These are phyloP conservation scores for Lasioglossum zephyrum DNA, from an alignment of 2,888 invertebrate species.

Conservation along the genomic window DNA sequence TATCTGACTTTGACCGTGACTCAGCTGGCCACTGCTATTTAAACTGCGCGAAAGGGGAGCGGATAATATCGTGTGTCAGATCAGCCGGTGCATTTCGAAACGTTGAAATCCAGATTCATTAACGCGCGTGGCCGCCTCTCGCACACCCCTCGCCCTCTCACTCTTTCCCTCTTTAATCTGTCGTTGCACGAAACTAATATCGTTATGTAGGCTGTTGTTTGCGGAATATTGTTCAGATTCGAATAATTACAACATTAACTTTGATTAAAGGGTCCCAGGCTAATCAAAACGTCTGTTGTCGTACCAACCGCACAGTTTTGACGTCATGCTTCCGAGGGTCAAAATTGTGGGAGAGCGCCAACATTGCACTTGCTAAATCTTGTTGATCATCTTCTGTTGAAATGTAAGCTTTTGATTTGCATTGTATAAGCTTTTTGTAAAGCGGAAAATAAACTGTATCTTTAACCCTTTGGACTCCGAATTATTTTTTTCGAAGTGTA, in stretches of 20 bases:
- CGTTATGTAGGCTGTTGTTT: background rate
- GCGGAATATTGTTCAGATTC: background rate
- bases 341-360: no score
- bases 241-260: background rate
- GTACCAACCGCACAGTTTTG: background rate
- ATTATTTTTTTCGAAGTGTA: no score
- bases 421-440: no score
- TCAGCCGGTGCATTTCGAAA: conserved; percentile 59
- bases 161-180: background rate
- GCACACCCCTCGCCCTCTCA: background rate
- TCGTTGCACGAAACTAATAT: background rate
- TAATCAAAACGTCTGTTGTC: background rate
- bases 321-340: background rate
- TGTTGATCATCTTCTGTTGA: background rate
- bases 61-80: conserved; percentile 68
- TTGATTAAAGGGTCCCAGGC: background rate
- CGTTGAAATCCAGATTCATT: conserved; percentile 68
- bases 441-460: no score
- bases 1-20: conserved; percentile 79
- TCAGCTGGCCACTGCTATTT: conserved; percentile 72
- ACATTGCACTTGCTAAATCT: background rate
- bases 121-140: conserved; percentile 44
- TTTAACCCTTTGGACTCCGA: no score
- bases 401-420: no score
- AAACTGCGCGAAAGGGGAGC: conserved; percentile 55